Evolutionary conservation across 2,113 vertebrate species (phyloP).

Genomic region (Lucifuga dentata): DNA sequence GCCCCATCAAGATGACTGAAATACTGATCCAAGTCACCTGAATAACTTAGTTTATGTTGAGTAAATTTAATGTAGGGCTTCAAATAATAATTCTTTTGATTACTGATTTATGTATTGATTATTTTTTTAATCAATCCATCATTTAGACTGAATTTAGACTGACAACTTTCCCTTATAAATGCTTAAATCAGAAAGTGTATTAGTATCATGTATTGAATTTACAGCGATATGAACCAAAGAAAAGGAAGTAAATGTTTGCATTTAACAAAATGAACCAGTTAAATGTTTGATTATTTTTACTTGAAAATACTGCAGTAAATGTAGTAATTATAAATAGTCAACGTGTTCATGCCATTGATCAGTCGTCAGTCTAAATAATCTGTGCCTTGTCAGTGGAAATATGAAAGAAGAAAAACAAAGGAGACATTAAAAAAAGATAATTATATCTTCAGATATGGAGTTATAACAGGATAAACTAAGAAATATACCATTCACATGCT

Average conservation of each 20-base stretch:
- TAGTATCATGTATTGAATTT: too few relatives aligned
- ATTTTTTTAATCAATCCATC: too few relatives aligned
- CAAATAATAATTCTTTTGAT: too few relatives aligned
- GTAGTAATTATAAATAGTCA: too few relatives aligned
- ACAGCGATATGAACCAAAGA: not conserved
- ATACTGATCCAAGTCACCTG: not conserved
- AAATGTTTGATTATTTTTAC: too few relatives aligned
- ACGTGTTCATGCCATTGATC: not conserved
- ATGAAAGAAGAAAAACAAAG: not conserved
- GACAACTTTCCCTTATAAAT: too few relatives aligned
- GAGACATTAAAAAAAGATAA: constrained; percentile 2
- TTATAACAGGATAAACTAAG: not conserved
- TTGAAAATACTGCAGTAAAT: too few relatives aligned
- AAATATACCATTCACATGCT: constrained; percentile 23
- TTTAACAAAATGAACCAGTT: too few relatives aligned
- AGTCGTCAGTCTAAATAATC: constrained; percentile 14
- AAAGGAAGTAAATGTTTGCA: not conserved
- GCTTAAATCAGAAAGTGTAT: too few relatives aligned
- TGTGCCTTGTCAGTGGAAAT: constrained; percentile 26
- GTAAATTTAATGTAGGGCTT: not conserved
- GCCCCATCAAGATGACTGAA: not conserved
- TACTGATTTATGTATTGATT: too few relatives aligned
- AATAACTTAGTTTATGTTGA: not conserved
- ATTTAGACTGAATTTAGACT: too few relatives aligned
- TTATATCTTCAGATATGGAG: not conserved